Percentiles rank a stretch among this genome's conserved stretches.
phyloP scores from a whole-genome alignment of 2,113 vertebrate genomes.

The Peucedramus taeniatus region DNA sequence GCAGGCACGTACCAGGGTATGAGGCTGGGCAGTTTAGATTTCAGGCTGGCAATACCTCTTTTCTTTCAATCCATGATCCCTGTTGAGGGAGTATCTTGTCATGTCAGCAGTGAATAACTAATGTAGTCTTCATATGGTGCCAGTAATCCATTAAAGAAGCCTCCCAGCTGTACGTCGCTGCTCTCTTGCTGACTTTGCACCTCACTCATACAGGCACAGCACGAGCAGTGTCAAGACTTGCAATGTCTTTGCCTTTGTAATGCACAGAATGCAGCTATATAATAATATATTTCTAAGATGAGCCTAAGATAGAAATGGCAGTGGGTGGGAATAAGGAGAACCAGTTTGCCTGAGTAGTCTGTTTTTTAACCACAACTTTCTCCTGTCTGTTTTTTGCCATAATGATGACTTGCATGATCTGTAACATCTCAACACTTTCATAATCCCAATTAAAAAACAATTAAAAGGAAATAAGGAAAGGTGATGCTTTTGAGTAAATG shows the following conservation, averaged over 20 bases:
- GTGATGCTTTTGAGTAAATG: neutral
- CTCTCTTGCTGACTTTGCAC: conserved; percentile 8
- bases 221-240: neutral
- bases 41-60: neutral
- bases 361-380: neutral
- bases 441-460: neutral
- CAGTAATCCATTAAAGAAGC: conserved; percentile 1
- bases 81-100: neutral
- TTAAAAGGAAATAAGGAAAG: neutral
- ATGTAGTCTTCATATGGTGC: neutral
- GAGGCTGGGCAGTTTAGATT: neutral
- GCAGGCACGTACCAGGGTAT: neutral
- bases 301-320: neutral
- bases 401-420: neutral
- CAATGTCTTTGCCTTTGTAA: neutral
- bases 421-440: neutral
- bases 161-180: neutral
- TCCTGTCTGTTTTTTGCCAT: neutral
- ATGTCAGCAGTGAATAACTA: conserved; percentile 2
- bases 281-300: neutral
- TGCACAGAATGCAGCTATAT: neutral
- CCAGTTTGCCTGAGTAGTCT: neutral
- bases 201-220: rapidly evolving
- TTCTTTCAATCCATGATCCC: neutral
- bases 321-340: neutral